These are phyloP conservation scores for Lacerta viridis DNA, from an alignment of 2,797 vertebrate species.

Conservation along the genomic window DNA sequence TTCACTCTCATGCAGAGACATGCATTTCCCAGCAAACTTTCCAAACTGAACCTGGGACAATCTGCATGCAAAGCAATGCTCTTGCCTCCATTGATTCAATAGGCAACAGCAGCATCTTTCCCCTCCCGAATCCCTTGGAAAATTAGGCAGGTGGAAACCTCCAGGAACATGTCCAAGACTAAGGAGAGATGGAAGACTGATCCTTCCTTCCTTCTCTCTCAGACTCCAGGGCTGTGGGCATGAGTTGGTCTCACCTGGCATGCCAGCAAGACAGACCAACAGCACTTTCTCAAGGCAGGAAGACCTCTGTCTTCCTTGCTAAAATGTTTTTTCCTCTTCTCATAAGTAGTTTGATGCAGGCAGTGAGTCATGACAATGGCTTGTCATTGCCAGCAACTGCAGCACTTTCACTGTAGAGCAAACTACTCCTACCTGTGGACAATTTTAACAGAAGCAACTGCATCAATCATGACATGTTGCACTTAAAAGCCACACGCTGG, in stretches of 20 bases:
- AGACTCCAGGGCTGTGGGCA: background rate
- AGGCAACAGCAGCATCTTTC: too few relatives aligned
- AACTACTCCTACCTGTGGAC: background rate
- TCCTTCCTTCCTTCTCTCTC: too few relatives aligned
- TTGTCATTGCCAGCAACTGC: background rate
- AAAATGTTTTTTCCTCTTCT: background rate
- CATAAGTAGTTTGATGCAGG: background rate
- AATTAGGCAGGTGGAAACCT: background rate
- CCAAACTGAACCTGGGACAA: background rate
- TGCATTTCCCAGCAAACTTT: background rate
- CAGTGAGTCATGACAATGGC: background rate
- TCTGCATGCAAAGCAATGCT: too few relatives aligned
- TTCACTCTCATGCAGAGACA: background rate
- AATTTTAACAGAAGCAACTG: background rate
- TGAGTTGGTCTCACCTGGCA: background rate
- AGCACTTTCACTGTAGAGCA: background rate
- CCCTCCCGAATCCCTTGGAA: background rate
- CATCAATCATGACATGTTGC: background rate
- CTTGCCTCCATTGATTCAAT: too few relatives aligned
- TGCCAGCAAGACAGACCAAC: too few relatives aligned
- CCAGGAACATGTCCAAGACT: background rate
- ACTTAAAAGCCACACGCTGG: background rate
- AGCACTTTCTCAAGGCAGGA: background rate
- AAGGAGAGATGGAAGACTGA: too few relatives aligned
- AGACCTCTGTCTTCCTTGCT: too few relatives aligned